A percentile compares a stretch with the other conserved stretches of the same genome.
These are phyloP conservation scores for Chionis minor DNA, from an alignment of 2,113 vertebrate species.

Conservation along the genomic window DNA sequence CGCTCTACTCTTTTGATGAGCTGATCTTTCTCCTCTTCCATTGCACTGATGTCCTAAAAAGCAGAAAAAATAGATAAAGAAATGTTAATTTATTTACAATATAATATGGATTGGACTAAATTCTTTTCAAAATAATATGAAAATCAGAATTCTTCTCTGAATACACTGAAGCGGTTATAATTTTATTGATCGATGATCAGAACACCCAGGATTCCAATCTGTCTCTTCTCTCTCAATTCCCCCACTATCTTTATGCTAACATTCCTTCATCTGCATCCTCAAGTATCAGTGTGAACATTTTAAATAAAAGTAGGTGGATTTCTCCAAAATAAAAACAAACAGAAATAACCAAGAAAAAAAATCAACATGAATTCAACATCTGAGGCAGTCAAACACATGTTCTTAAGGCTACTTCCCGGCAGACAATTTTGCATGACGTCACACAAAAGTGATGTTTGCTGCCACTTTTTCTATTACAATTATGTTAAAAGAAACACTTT, in stretches of 20 bases:
- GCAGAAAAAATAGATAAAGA: not conserved
- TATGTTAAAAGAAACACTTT: slow-evolving; percentile 17
- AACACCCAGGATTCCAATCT: slow-evolving; percentile 4
- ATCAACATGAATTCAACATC: not conserved
- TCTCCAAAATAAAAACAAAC: slow-evolving; percentile 21
- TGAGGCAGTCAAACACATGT: not conserved
- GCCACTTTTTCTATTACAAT: slow-evolving; percentile 13
- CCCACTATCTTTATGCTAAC: slow-evolving; percentile 37
- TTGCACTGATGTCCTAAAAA: slow-evolving; percentile 90
- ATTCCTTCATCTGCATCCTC: slow-evolving; percentile 17
- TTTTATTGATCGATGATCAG: slow-evolving; percentile 17
- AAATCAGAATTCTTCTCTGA: not conserved
- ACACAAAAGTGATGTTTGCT: not conserved
- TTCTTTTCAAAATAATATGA: not conserved
- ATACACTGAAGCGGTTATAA: not conserved
- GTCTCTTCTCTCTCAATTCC: not conserved
- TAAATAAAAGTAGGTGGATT: slow-evolving; percentile 55
- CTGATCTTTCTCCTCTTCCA: slow-evolving; percentile 98
- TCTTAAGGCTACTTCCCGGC: not conserved
- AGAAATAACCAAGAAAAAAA: not conserved
- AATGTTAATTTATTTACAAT: not conserved
- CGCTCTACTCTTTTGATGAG: slow-evolving; percentile 93
- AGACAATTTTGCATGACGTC: not conserved
- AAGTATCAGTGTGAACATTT: slow-evolving; percentile 15
- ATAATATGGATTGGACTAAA: not conserved